Evolutionary conservation across 30 jellyfish, hydroid and myxozoan genomes (phyloP).

Genomic region (Hydractinia symbiolongicarpus): DNA sequence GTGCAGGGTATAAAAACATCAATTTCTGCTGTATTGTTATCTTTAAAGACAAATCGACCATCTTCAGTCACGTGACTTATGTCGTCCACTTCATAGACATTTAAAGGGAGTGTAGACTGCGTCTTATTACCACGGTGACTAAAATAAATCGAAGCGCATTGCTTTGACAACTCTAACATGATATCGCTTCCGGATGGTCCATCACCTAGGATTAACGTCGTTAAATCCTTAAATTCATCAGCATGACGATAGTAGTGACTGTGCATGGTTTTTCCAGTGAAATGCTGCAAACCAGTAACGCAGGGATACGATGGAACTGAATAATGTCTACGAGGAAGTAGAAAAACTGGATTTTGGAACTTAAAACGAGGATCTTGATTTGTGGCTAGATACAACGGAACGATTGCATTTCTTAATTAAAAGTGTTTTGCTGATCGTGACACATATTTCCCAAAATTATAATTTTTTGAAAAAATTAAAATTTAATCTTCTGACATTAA

Average conservation of each 20-base stretch:
- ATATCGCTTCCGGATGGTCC: constrained; percentile 85
- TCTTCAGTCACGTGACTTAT: constrained; percentile 29
- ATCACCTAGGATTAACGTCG: constrained; percentile 55
- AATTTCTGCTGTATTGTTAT: constrained; percentile 34
- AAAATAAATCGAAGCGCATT: constrained; percentile 34
- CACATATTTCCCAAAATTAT: too few species aligned
- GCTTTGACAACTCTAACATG: constrained; percentile 54
- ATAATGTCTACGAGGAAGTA: constrained; percentile 46
- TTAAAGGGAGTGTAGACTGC: constrained; percentile 31
- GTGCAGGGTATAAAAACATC: constrained; percentile 68
- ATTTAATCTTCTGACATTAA: too few species aligned
- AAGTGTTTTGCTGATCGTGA: too few species aligned
- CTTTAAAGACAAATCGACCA: constrained; percentile 56
- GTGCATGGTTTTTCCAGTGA: constrained; percentile 48
- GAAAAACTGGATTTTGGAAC: background rate
- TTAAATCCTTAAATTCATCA: constrained; percentile 37
- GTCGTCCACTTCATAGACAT: constrained; percentile 34
- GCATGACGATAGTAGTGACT: constrained; percentile 73
- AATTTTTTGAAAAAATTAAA: too few species aligned
- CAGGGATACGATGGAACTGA: constrained; percentile 45
- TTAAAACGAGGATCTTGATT: background rate
- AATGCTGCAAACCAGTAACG: constrained; percentile 37
- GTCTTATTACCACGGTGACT: constrained; percentile 46
- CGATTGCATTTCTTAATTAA: too few species aligned
- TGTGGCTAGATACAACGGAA: too few species aligned